phyloP scores from a whole-genome alignment of 2,113 vertebrate species.

The Phocoena phocoena region DNA sequence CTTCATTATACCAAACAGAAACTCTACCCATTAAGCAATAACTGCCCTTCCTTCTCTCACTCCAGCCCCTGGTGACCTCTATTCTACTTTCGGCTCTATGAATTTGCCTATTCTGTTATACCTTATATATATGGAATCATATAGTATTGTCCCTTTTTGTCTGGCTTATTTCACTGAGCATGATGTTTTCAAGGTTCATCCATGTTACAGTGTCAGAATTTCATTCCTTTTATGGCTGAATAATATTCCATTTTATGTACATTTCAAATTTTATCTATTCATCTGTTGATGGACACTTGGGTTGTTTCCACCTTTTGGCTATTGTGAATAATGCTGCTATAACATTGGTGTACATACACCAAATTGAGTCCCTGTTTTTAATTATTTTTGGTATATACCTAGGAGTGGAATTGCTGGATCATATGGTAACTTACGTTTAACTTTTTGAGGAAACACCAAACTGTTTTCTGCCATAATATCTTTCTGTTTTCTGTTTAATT shows the following conservation, averaged over 20 bases:
- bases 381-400: background rate
- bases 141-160: background rate
- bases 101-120: background rate
- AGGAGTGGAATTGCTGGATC: background rate
- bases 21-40: background rate
- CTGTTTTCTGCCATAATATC: background rate
- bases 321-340: background rate
- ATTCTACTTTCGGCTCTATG: background rate
- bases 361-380: background rate
- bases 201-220: background rate
- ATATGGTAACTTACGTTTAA: background rate
- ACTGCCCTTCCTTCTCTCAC: background rate
- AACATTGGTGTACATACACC: background rate
- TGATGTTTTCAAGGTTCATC: background rate
- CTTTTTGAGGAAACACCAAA: background rate
- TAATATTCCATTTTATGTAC: background rate
- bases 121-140: background rate
- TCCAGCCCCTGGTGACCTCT: background rate
- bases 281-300: background rate
- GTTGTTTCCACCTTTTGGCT: background rate
- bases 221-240: background rate
- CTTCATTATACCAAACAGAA: background rate
- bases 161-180: background rate
- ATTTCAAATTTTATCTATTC: background rate
- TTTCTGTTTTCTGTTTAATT: background rate